Base-by-base conservation (phyloP, 1,140 invertebrate genomes). In the Formica selysi region DNA sequence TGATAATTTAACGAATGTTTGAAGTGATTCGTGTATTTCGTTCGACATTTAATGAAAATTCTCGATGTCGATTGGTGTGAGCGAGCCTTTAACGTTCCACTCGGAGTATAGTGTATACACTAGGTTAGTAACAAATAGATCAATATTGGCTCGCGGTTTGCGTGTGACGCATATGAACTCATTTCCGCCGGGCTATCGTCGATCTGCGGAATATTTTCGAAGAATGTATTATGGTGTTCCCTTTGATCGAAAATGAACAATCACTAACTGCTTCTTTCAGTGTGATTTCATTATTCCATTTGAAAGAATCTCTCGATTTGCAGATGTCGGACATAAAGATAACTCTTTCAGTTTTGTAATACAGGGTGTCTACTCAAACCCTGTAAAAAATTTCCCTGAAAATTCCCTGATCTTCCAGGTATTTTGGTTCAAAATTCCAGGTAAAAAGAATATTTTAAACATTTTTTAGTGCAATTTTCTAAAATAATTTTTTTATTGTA, bases 91-190 rank as follows among this genome's bases (percentile, higher is more conserved):
- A 86, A 78, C 74, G 84, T n/a, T 86, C 16, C 29, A 16, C 86
- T 74, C 84, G 61, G 57, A 71, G 65, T 76, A 61, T 22, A 64
- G 59, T 22, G 57, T 76, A 68, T 83, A 90, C 62, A 81, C 68
- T 87, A 87, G 90, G 89, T 91, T 91, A 90, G 91, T 91, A 89
- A 91, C 88, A 86, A 87, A 84, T 90, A 88, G 87, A 92, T 92
- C 91, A 92, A 92, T 92, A 92, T 91, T 91, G 71, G 85, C 86
- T 87, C 85, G 88, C 61, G 85, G 85, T 89, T 85, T 74, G 85
- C 80, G 79, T 88, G 85, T 90, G 81, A 81, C 87, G 70, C 51
- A 79, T 68, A 59, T 67, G 38, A 85, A 74, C 74, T 86, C 85
- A 87, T 86, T 79, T 86, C 84, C 86, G 54, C 61, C 38, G 67